Evolutionary conservation across 1,140 invertebrate genomes (phyloP), one percentile per base, ranked within the genome.

Genomic region (Ctenoplectra terminalis): DNA sequence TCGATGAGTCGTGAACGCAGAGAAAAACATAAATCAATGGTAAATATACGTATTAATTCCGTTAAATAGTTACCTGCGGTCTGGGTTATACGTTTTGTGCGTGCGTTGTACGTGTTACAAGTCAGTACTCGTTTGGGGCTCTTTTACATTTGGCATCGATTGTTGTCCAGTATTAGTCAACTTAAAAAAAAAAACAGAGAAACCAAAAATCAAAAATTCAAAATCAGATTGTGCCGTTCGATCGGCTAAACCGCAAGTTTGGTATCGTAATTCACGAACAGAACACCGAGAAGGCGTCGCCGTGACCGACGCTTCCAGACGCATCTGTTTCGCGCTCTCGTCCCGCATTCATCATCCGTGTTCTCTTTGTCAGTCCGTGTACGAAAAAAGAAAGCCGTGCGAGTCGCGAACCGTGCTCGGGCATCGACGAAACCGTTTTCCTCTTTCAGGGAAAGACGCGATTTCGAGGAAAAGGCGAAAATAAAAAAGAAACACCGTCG

Each of bases 91-190:
- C 89, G 90, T 92, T 92, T 90, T 92, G 86, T 93, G 90, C 91
- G 90, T 93, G 89, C 90, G 90, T 92, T 92, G 90, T 93, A 89
- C 91, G 89, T 93, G 89, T 93, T 93, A 93, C 92, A 93, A 93
- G 91, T 93, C 93, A 93, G 92, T 93, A 93, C 92, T 93, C 91
- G 92, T 93, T 91, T 93, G 92, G 88, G 91, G 90, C 90, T 93
- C 92, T 93, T 92, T 93, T 90, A 93, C 90, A 91, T 90, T 93
- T 92, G 92, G 90, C 93, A 91, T 92, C 91, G 89, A 87, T 86
- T 92, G 91, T 90, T 92, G 92, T 93, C 93, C 93, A 89, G 91
- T 93, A 93, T 93, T 93, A 93, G 93, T 93, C 93, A 93, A 93
- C 93, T 93, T 93, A 93, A 93, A 93, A 93, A 93, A 91, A 92